These are phyloP conservation scores for Danaus melanippus DNA, from an alignment of 1,140 invertebrate genomes.

Conservation along the genomic window DNA sequence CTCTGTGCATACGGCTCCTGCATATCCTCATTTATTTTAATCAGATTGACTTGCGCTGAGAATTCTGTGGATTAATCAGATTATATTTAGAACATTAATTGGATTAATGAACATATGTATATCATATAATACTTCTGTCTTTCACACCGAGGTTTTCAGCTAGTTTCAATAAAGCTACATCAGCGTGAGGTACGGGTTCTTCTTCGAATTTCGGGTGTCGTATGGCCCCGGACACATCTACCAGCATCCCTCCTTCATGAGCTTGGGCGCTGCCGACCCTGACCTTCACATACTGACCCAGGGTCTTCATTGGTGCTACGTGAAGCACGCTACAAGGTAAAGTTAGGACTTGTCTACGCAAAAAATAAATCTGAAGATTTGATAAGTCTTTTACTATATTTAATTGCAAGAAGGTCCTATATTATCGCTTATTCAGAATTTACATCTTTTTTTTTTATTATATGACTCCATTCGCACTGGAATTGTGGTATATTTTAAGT, in stretches of 20 bases:
- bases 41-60: conserved; percentile 30
- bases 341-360: background rate
- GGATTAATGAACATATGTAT: conserved; percentile 3
- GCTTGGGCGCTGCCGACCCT: conserved; percentile 45
- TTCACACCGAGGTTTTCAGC: conserved; percentile 40
- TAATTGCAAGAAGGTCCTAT: too few relatives aligned
- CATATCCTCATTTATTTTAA: conserved; percentile 50
- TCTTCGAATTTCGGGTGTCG: conserved; percentile 63
- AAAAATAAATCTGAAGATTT: too few relatives aligned
- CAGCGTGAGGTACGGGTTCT: conserved; percentile 60
- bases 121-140: conserved; percentile 4
- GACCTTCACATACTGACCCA: conserved; percentile 49
- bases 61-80: conserved; percentile 33
- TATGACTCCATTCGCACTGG: too few relatives aligned
- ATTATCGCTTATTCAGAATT: too few relatives aligned
- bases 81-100: conserved; percentile 1
- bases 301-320: conserved; percentile 46
- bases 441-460: too few relatives aligned
- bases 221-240: conserved; percentile 49
- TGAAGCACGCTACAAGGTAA: conserved; percentile 43
- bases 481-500: too few relatives aligned
- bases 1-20: conserved; percentile 57
- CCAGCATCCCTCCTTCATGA: conserved; percentile 45
- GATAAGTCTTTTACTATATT: too few relatives aligned
- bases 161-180: conserved; percentile 52